phyloP scores from a whole-genome alignment of 2,888 invertebrate species.

The Gastracanthus pulcherrimus region DNA sequence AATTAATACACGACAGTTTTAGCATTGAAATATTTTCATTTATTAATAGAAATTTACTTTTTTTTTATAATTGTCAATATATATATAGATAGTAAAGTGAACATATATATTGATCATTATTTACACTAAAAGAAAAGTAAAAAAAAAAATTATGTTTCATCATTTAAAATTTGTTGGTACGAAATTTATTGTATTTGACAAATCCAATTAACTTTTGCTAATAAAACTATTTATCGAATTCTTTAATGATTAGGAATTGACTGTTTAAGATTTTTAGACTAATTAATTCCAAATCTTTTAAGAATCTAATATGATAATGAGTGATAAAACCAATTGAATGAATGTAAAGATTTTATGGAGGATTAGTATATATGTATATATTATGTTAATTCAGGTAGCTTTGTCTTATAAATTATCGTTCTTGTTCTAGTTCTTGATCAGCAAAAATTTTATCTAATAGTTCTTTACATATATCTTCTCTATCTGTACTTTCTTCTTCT shows the following conservation, averaged over 20 bases:
- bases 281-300: not conserved
- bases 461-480: slow-evolving; percentile 67
- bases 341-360: not conserved
- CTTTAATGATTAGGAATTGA: not conserved
- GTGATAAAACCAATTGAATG: not conserved
- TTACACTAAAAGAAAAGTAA: not conserved
- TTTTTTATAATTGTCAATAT: not conserved
- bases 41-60: not conserved
- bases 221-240: not conserved
- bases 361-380: not conserved
- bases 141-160: not conserved
- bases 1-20: not conserved
- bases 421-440: slow-evolving; percentile 66
- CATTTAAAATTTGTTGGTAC: not conserved
- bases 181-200: slow-evolving; percentile 32
- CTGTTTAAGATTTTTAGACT: not conserved
- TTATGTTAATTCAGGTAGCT: not conserved
- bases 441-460: slow-evolving; percentile 71
- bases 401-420: slow-evolving; percentile 66
- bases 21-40: not conserved
- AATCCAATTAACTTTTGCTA: slow-evolving; percentile 4
- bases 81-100: not conserved
- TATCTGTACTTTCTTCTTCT: slow-evolving; percentile 69
- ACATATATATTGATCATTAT: not conserved
- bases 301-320: not conserved